Evolutionary conservation across 2,888 invertebrate genomes (phyloP).

Genomic region (Pandemis heparana): DNA sequence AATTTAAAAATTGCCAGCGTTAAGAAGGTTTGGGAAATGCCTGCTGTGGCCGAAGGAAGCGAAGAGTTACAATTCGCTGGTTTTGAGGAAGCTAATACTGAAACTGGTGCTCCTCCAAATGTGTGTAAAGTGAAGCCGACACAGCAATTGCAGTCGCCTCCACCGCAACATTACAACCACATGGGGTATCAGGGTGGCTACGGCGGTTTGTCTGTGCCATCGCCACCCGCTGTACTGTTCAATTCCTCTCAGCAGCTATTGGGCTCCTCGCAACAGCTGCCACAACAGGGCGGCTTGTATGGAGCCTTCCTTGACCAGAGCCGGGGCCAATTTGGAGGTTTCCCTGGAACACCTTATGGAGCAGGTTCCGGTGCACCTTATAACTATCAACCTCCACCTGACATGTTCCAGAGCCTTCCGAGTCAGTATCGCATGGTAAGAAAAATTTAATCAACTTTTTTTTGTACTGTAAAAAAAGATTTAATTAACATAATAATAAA

Average conservation of each 20-base stretch:
- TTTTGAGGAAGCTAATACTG: conserved; percentile 76
- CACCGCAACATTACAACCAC: conserved; percentile 88
- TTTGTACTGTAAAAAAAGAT: background rate
- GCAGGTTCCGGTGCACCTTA: conserved; percentile 90
- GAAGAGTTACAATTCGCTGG: conserved; percentile 80
- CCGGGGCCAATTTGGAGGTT: conserved; percentile 92
- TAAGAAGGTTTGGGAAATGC: conserved; percentile 95
- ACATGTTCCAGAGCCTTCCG: conserved; percentile 81
- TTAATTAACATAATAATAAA: no score
- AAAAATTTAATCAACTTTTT: background rate
- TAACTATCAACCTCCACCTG: conserved; percentile 90
- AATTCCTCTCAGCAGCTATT: conserved; percentile 89
- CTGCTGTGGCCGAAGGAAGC: conserved; percentile 87
- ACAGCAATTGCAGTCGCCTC: conserved; percentile 91
- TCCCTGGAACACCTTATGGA: conserved; percentile 89
- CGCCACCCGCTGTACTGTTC: conserved; percentile 93
- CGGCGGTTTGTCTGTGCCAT: conserved; percentile 93
- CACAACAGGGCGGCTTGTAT: conserved; percentile 91
- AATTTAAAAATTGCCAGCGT: conserved; percentile 98
- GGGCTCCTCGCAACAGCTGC: conserved; percentile 86
- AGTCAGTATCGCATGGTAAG: conserved; percentile 82
- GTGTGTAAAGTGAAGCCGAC: conserved; percentile 94
- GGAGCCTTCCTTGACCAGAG: conserved; percentile 93
- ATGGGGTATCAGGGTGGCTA: conserved; percentile 91
- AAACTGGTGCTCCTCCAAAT: conserved; percentile 87